Evolutionary conservation across 2,797 vertebrate species (phyloP).

Genomic region (Artibeus jamaicensis): DNA sequence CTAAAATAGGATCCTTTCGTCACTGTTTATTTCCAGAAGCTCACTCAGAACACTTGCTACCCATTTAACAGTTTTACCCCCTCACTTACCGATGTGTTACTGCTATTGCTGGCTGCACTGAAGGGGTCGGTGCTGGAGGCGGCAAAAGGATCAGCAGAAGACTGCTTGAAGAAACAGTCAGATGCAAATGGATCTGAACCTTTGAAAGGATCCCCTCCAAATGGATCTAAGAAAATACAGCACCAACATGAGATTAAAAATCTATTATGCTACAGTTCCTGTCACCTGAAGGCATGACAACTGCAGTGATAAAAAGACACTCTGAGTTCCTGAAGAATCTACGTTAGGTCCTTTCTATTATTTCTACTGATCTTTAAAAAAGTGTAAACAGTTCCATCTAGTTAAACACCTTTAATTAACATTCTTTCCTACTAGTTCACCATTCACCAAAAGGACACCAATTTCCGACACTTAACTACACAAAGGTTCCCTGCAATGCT

Average conservation of each 20-base stretch:
- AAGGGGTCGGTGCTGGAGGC: conserved; percentile 89
- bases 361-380: not conserved
- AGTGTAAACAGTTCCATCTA: not conserved
- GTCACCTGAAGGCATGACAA: not conserved
- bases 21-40: conserved; percentile 30
- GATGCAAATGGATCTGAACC: conserved; percentile 96
- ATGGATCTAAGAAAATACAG: conserved; percentile 88
- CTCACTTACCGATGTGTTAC: conserved; percentile 78
- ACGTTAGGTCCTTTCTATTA: conserved; percentile 1
- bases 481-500: not conserved
- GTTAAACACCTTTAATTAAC: conserved; percentile 4
- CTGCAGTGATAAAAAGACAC: conserved; percentile 1
- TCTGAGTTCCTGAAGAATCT: not conserved
- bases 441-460: not conserved
- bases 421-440: conserved; percentile 9
- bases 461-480: not conserved
- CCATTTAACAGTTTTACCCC: not conserved
- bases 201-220: conserved; percentile 97
- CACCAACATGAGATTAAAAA: not conserved
- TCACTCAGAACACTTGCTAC: not conserved
- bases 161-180: conserved; percentile 93
- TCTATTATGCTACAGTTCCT: not conserved
- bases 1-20: not conserved
- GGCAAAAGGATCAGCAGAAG: conserved; percentile 86
- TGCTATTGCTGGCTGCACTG: conserved; percentile 77